phyloP scores from a whole-genome alignment of 1,140 invertebrate genomes.

The Platyscapa corneri region DNA sequence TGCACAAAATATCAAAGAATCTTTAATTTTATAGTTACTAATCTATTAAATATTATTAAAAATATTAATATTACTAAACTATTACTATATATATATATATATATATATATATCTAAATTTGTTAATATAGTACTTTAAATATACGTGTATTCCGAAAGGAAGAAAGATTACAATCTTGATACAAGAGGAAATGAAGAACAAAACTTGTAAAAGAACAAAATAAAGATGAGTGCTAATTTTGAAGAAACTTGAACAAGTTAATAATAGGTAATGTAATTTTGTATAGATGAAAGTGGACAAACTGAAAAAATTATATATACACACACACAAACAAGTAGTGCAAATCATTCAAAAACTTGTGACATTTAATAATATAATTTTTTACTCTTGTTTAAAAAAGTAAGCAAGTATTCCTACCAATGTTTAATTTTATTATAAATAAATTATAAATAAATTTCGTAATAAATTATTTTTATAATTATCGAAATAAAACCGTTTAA shows the following conservation, averaged over 20 bases:
- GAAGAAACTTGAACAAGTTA: neutral
- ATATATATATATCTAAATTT: no score
- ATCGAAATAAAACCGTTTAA: neutral
- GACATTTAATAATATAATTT: neutral
- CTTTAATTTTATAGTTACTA: neutral
- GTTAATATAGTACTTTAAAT: no score
- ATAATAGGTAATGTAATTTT: neutral
- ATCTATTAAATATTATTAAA: neutral
- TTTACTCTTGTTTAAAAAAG: neutral
- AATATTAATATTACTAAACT: no score
- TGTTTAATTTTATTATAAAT: constrained; percentile 14
- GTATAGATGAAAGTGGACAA: no score
- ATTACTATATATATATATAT: no score
- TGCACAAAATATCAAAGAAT: no score
- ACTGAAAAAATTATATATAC: neutral
- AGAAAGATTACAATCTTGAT: neutral
- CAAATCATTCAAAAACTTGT: constrained; percentile 33
- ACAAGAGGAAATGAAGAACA: neutral
- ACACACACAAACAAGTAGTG: neutral
- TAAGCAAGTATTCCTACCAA: neutral
- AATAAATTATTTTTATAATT: neutral
- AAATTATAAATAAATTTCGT: neutral
- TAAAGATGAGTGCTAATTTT: neutral
- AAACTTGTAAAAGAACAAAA: neutral
- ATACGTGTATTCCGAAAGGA: no score